Evolutionary conservation across 2,888 invertebrate species (phyloP).

Genomic region (Scrobipalpa costella): DNA sequence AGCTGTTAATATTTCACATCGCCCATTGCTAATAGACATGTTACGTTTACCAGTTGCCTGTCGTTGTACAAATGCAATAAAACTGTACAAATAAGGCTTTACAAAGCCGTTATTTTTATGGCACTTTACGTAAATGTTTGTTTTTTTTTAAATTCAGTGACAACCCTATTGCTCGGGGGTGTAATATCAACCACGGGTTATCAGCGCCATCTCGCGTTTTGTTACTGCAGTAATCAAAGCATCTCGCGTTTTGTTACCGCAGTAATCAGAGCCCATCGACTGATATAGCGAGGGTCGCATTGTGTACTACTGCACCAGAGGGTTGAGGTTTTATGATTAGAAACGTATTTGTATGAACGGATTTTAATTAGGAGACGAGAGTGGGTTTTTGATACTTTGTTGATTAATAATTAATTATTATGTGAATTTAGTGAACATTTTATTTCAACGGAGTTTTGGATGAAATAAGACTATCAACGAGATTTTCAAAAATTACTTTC

Average conservation of each 20-base stretch:
- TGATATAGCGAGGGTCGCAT: conserved; percentile 16
- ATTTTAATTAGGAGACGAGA: conserved; percentile 20
- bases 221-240: conserved; percentile 60
- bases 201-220: conserved; percentile 70
- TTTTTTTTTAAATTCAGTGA: neutral
- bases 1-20: too few relatives aligned
- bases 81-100: too few relatives aligned
- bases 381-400: conserved; percentile 5
- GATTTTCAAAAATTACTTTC: too few relatives aligned
- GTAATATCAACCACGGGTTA: conserved; percentile 65
- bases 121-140: too few relatives aligned
- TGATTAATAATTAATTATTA: neutral
- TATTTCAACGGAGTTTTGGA: neutral
- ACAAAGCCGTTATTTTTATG: too few relatives aligned
- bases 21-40: too few relatives aligned
- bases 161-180: conserved; percentile 46
- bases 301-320: neutral
- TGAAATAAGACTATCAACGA: neutral
- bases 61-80: too few relatives aligned
- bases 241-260: conserved; percentile 62
- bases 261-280: conserved; percentile 51
- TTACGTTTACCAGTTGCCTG: too few relatives aligned
- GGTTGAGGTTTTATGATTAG: conserved; percentile 24
- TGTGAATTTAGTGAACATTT: neutral
- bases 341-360: conserved; percentile 33